These are phyloP conservation scores for Clupea harengus DNA, from an alignment of 2,113 vertebrate species.

Conservation along the genomic window DNA sequence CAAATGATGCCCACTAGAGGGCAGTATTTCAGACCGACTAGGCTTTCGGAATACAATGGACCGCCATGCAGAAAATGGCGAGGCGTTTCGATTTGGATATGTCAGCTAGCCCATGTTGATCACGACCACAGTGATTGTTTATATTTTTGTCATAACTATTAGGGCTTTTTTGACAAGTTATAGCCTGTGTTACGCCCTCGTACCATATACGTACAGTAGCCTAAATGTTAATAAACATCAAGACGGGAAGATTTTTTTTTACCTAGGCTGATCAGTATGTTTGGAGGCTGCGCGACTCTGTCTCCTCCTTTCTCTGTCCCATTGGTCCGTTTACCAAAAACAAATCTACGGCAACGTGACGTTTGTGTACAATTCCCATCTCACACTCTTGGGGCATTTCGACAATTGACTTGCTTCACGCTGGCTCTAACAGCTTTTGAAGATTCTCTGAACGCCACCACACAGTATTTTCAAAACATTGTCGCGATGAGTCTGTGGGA, in stretches of 20 bases:
- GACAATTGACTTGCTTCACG: neutral
- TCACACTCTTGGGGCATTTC: neutral
- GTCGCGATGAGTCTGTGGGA: neutral
- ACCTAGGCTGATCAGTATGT: neutral
- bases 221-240: too few relatives aligned
- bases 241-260: too few relatives aligned
- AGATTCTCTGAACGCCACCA: too few relatives aligned
- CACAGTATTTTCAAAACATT: too few relatives aligned
- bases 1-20: neutral
- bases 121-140: too few relatives aligned
- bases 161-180: neutral
- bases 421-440: neutral
- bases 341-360: slow-evolving; percentile 28
- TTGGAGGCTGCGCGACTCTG: neutral
- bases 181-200: neutral
- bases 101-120: too few relatives aligned
- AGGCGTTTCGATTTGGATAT: too few relatives aligned
- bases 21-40: neutral
- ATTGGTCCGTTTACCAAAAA: slow-evolving; percentile 45
- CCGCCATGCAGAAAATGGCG: too few relatives aligned
- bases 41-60: too few relatives aligned
- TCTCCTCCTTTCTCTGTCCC: slow-evolving; percentile 37
- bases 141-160: neutral
- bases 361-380: slow-evolving; percentile 15
- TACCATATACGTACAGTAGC: too few relatives aligned